Percentiles rank a stretch among this genome's conserved stretches.
These are phyloP conservation scores for Nyctalus aviator DNA, from an alignment of 2,797 vertebrate genomes.

Conservation along the genomic window DNA sequence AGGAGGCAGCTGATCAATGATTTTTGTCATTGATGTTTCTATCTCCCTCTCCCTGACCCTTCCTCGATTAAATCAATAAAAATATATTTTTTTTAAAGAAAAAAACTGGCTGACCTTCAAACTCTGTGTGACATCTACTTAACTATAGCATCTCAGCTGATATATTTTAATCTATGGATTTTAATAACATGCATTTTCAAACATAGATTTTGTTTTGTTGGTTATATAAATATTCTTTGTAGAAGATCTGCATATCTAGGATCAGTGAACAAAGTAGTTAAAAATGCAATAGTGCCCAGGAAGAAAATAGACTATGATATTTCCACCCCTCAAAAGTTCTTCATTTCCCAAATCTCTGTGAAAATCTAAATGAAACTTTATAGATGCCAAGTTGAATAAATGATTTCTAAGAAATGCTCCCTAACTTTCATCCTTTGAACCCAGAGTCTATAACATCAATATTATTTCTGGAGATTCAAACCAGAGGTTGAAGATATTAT, in stretches of 20 bases:
- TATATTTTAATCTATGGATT: not conserved
- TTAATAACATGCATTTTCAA: not conserved
- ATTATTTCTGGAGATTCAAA: not conserved
- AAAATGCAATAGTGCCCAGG: not conserved
- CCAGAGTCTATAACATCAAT: not conserved
- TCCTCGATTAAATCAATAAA: no score
- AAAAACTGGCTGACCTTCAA: not conserved
- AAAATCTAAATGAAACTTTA: not conserved
- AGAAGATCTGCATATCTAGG: not conserved
- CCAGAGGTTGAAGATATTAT: not conserved
- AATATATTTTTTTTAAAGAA: no score
- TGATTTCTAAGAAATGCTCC: not conserved
- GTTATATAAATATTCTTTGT: not conserved
- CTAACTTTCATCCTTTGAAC: not conserved
- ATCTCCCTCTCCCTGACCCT: no score
- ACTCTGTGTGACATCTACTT: not conserved
- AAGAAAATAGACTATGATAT: not conserved
- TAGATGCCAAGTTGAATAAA: not conserved
- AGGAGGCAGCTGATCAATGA: no score
- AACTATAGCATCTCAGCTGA: not conserved
- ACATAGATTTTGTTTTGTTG: not conserved
- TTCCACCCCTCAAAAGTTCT: not conserved
- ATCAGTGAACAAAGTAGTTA: not conserved
- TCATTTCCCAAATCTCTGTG: not conserved
- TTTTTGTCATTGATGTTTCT: no score